Conservation (phyloP, 1,140 invertebrate genomes). For the Melipona quadrifasciata region DNA sequence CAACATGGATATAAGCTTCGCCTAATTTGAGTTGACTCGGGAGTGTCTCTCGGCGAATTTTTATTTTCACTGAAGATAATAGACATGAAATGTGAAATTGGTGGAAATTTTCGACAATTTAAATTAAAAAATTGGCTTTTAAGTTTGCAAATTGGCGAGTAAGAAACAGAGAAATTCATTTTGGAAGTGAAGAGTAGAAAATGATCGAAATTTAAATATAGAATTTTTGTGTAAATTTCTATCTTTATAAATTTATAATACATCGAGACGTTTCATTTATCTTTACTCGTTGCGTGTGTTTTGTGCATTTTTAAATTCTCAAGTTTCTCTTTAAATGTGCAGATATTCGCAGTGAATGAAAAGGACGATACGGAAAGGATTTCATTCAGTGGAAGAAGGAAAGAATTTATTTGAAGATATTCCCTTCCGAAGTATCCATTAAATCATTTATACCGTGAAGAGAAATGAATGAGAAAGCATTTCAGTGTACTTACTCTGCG, state of each 20-base stretch:
- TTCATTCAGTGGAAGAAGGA: no score
- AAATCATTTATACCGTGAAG: neutral
- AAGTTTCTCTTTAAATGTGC: no score
- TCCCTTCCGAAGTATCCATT: neutral
- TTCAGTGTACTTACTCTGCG: neutral
- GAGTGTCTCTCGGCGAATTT: neutral
- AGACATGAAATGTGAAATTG: neutral
- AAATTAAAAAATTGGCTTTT: no score
- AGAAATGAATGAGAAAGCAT: neutral
- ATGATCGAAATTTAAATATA: neutral
- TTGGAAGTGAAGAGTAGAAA: neutral
- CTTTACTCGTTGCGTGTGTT: no score
- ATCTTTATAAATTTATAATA: no score
- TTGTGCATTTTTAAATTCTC: no score
- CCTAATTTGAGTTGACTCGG: neutral
- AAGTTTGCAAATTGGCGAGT: neutral
- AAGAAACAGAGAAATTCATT: neutral
- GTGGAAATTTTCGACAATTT: neutral
- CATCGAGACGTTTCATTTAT: no score
- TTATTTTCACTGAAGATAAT: neutral
- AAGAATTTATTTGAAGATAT: neutral
- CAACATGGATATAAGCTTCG: neutral
- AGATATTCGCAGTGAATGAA: no score
- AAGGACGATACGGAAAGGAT: no score
- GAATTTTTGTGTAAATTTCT: neutral